phyloP scores from a whole-genome alignment of 1,140 invertebrate species.

The Nasonia giraulti region DNA sequence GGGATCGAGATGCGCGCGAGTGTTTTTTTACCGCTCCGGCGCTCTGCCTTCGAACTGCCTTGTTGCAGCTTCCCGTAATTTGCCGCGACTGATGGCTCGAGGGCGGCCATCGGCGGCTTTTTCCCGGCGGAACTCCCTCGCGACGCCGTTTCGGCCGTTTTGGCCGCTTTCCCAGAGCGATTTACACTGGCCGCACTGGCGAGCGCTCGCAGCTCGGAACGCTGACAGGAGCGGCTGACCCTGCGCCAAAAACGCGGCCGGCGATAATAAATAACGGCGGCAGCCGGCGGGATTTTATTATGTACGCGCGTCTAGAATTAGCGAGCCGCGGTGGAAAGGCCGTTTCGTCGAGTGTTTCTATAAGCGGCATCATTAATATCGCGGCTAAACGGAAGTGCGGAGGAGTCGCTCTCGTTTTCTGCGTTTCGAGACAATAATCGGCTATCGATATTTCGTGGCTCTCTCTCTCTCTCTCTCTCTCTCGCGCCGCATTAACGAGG shows the following conservation, averaged over 20 bases:
- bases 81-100: too few relatives aligned
- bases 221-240: neutral
- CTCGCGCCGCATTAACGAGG: too few relatives aligned
- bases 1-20: too few relatives aligned
- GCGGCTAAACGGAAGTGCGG: conserved; percentile 36
- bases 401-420: neutral
- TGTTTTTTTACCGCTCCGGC: too few relatives aligned
- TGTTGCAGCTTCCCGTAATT: too few relatives aligned
- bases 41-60: too few relatives aligned
- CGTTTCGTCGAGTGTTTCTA: conserved; percentile 19
- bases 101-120: too few relatives aligned
- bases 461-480: too few relatives aligned
- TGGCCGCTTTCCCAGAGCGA: conserved; percentile 71
- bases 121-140: neutral
- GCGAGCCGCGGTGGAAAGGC: neutral
- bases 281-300: neutral
- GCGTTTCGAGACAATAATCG: too few relatives aligned
- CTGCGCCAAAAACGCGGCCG: conserved; percentile 23
- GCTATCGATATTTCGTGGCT: too few relatives aligned
- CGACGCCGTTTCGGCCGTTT: conserved; percentile 65
- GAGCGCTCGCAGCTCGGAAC: neutral
- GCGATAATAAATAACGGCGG: conserved; percentile 18
- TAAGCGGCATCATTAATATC: conserved; percentile 40
- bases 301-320: neutral
- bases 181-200: conserved; percentile 56